Conservation (phyloP, 1,140 invertebrate genomes). For the Carposina sasakii region DNA sequence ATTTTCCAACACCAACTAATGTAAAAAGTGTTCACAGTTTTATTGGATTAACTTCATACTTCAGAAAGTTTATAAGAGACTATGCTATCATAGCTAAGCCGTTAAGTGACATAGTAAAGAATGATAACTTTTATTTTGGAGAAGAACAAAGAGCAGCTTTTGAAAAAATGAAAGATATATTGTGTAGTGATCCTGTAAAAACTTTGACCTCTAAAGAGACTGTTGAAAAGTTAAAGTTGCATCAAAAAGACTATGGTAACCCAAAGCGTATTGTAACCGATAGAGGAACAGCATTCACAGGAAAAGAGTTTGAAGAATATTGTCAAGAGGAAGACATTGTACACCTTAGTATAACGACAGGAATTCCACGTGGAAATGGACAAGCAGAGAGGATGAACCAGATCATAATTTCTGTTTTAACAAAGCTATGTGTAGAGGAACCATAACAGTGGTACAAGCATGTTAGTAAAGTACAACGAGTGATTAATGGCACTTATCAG, state of each 20-base stretch:
- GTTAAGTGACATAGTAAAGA: slow-evolving; percentile 30
- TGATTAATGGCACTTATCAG: neutral
- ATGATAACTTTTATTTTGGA: slow-evolving; percentile 11
- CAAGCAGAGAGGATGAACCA: slow-evolving; percentile 27
- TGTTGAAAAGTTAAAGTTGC: too few relatives aligned
- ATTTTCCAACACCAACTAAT: too few relatives aligned
- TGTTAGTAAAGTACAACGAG: neutral
- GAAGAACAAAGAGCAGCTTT: neutral
- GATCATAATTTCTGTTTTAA: slow-evolving; percentile 17
- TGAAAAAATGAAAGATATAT: slow-evolving; percentile 9
- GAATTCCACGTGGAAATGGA: slow-evolving; percentile 24
- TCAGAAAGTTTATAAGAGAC: too few relatives aligned
- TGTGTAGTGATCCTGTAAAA: slow-evolving; percentile 21
- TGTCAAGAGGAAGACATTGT: neutral
- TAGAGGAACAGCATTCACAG: too few relatives aligned
- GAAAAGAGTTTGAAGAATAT: too few relatives aligned
- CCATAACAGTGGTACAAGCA: neutral
- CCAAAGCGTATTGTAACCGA: too few relatives aligned
- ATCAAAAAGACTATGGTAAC: too few relatives aligned
- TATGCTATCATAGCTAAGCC: too few relatives aligned
- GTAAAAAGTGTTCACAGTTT: too few relatives aligned
- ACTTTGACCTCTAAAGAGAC: too few relatives aligned
- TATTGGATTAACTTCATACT: too few relatives aligned
- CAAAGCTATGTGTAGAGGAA: slow-evolving; percentile 1
- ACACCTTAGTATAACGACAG: slow-evolving; percentile 12